phyloP scores from a whole-genome alignment of 2,113 vertebrate species.

The Neodontobutis hainanensis region DNA sequence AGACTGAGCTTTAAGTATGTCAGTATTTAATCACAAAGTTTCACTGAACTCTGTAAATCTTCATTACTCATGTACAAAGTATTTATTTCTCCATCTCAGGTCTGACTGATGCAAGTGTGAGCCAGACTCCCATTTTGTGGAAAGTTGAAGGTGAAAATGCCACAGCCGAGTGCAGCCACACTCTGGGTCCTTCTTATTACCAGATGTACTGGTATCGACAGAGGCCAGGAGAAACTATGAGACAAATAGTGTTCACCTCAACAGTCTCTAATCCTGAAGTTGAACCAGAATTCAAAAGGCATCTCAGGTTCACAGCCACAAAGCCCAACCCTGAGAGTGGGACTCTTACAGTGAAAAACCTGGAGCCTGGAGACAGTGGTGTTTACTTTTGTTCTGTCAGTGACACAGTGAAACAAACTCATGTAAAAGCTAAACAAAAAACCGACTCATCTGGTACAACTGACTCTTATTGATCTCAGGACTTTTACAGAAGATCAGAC shows the following conservation, averaged over 20 bases:
- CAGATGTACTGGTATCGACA: slow-evolving; percentile 75
- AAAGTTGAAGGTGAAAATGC: background rate
- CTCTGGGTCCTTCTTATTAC: rapidly evolving
- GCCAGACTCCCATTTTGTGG: slow-evolving; percentile 31
- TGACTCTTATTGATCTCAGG: background rate
- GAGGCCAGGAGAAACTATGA: slow-evolving; percentile 46
- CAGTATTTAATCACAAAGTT: no score
- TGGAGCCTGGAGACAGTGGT: slow-evolving; percentile 31
- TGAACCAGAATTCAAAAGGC: slow-evolving; percentile 11
- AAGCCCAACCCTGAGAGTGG: background rate
- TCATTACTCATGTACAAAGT: no score
- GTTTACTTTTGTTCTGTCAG: slow-evolving; percentile 52
- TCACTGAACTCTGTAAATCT: no score
- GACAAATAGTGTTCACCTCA: slow-evolving; percentile 40
- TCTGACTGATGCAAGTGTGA: background rate
- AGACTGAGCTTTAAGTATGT: no score
- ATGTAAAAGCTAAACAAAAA: slow-evolving; percentile 28
- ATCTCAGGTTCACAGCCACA: background rate
- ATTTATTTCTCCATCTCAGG: background rate
- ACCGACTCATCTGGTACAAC: background rate
- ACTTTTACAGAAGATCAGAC: background rate
- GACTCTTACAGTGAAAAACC: slow-evolving; percentile 48
- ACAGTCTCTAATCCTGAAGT: rapidly evolving
- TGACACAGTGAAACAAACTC: slow-evolving; percentile 11
- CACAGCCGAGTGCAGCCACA: slow-evolving; percentile 47